phyloP scores from a whole-genome alignment of 2,113 vertebrate genomes.

The Crotalus horridus region DNA sequence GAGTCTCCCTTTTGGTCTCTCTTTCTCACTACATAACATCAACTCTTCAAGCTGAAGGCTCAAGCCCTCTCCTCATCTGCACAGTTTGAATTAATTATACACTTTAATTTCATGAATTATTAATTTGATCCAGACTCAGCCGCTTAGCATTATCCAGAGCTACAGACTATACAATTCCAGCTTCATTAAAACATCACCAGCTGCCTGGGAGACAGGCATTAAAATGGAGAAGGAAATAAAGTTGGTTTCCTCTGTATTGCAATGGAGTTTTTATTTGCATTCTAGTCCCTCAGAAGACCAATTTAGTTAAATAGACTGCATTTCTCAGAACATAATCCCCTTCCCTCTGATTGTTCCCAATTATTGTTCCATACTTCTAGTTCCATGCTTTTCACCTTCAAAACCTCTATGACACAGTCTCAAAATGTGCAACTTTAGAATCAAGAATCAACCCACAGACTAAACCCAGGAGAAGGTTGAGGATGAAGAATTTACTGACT shows the following conservation, averaged over 20 bases:
- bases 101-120: slow-evolving; percentile 99
- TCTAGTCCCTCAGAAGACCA: slow-evolving; percentile 36
- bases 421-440: background rate
- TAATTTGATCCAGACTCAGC: slow-evolving; percentile 98
- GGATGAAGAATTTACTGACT: background rate
- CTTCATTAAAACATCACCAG: slow-evolving; percentile 97
- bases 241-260: slow-evolving; percentile 73
- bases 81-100: slow-evolving; percentile 93
- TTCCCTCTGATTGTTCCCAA: background rate
- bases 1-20: background rate
- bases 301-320: slow-evolving; percentile 41
- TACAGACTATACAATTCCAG: slow-evolving; percentile 84
- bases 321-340: background rate
- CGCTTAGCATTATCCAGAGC: slow-evolving; percentile 92
- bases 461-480: background rate
- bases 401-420: background rate
- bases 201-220: slow-evolving; percentile 85
- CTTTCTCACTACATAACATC: background rate
- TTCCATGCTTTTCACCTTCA: background rate
- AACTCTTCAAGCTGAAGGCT: slow-evolving; percentile 58
- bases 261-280: slow-evolving; percentile 64
- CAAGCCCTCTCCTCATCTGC: slow-evolving; percentile 74
- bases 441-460: background rate
- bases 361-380: background rate
- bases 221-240: slow-evolving; percentile 87